Conservation (phyloP, 2,888 invertebrate genomes). For the Nematopogon swammerdamellus region DNA sequence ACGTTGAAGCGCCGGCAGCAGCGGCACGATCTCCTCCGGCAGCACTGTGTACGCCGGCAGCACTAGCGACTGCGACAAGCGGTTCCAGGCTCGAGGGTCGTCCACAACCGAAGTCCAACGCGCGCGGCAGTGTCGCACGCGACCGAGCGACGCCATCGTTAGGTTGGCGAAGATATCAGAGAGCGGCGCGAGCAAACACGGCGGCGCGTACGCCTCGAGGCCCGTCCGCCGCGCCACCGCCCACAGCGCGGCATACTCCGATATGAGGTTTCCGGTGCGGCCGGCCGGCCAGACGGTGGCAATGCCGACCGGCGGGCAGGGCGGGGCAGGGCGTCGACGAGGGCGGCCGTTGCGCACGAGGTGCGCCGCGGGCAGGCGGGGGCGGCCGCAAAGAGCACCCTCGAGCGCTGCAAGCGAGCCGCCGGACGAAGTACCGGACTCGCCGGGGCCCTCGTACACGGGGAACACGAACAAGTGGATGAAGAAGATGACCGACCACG, state of each 20-base stretch:
- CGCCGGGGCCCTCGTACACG: slow-evolving; percentile 37
- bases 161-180: slow-evolving; percentile 19
- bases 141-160: slow-evolving; percentile 50
- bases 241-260: slow-evolving; percentile 40
- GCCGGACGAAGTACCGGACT: slow-evolving; percentile 27
- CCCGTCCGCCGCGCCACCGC: slow-evolving; percentile 40
- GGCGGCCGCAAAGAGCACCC: slow-evolving; percentile 48
- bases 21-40: slow-evolving; percentile 50
- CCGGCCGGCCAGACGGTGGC: slow-evolving; percentile 50
- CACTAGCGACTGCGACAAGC: slow-evolving; percentile 54
- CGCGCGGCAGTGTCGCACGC: slow-evolving; percentile 50
- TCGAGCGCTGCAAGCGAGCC: slow-evolving; percentile 50
- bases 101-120: slow-evolving; percentile 40
- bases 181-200: slow-evolving; percentile 45
- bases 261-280: slow-evolving; percentile 40
- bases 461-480: slow-evolving; percentile 60
- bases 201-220: slow-evolving; percentile 41
- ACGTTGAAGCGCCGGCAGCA: slow-evolving; percentile 53
- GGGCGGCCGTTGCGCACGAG: slow-evolving; percentile 22
- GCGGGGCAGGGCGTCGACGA: slow-evolving; percentile 24
- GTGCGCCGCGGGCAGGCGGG: slow-evolving; percentile 24
- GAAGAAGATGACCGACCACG: slow-evolving; percentile 54
- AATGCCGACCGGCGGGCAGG: slow-evolving; percentile 39
- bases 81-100: slow-evolving; percentile 50
- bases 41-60: slow-evolving; percentile 50